These are phyloP conservation scores for Hirundichthys speculiger DNA, from an alignment of 2,113 vertebrate species.

Conservation along the genomic window DNA sequence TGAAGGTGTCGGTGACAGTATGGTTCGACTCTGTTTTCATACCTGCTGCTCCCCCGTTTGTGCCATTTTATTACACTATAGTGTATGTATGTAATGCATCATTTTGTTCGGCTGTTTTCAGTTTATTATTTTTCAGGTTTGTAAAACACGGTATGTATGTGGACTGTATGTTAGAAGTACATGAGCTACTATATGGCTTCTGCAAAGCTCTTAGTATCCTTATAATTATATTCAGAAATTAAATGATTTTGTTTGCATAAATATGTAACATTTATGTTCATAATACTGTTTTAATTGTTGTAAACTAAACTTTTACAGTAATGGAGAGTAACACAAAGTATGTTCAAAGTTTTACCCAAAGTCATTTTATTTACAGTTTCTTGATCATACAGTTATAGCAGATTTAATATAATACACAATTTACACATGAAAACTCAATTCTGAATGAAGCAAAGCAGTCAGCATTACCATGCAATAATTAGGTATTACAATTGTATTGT, in stretches of 20 bases:
- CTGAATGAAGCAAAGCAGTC: conserved; percentile 36
- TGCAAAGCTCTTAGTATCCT: no score
- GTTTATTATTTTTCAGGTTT: no score
- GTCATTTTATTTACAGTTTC: conserved; percentile 81
- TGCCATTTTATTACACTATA: conserved; percentile 59
- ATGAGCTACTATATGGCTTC: no score
- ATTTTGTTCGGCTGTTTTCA: no score
- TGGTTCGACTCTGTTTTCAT: conserved; percentile 38
- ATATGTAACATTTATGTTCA: no score
- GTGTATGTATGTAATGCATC: no score
- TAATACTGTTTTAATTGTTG: no score
- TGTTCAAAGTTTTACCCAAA: conserved; percentile 55
- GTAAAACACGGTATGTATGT: no score
- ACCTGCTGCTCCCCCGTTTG: conserved; percentile 40
- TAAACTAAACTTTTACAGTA: no score
- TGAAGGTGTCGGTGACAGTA: conserved; percentile 53
- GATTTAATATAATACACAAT: conserved; percentile 74
- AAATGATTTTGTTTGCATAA: no score
- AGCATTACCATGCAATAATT: conserved; percentile 71
- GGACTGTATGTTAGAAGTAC: no score
- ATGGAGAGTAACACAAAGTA: not conserved
- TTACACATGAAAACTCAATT: conserved; percentile 66
- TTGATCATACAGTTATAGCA: conserved; percentile 51
- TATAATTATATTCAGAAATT: no score
- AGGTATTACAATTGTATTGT: conserved; percentile 50